A percentile compares a stretch with the other conserved stretches of the same genome.
These are phyloP conservation scores for Phyllopteryx taeniolatus DNA, from an alignment of 2,113 vertebrate species.

Conservation along the genomic window DNA sequence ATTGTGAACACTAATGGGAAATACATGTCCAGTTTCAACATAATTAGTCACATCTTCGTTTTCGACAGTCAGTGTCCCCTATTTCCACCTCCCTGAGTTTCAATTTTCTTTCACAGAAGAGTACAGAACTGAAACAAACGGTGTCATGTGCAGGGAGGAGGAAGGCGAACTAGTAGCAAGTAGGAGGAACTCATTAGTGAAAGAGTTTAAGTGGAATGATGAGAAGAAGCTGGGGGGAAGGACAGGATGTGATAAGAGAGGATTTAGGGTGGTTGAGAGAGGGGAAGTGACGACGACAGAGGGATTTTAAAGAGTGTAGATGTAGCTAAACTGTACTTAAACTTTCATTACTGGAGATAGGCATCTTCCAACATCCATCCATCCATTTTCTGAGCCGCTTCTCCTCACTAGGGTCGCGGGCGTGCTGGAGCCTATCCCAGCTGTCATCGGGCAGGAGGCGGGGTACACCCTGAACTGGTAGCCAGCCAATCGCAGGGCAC, in stretches of 20 bases:
- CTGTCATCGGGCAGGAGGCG: too few species aligned
- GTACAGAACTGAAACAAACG: slow-evolving; percentile 18
- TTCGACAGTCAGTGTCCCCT: slow-evolving; percentile 7
- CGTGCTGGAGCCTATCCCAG: too few species aligned
- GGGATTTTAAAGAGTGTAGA: slow-evolving; percentile 42
- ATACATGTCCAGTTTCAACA: not conserved
- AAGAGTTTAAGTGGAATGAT: slow-evolving; percentile 67
- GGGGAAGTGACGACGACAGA: slow-evolving; percentile 20
- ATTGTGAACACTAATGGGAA: not conserved
- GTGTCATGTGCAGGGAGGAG: not conserved
- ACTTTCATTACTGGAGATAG: slow-evolving; percentile 36
- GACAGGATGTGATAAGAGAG: slow-evolving; percentile 56
- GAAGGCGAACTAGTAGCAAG: slow-evolving; percentile 1
- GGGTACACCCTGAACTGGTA: too few species aligned
- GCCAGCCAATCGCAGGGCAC: too few species aligned
- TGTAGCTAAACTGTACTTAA: slow-evolving; percentile 44
- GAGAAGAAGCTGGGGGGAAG: slow-evolving; percentile 62
- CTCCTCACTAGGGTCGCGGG: too few species aligned
- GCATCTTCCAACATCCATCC: slow-evolving; percentile 15
- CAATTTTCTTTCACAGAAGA: slow-evolving; percentile 7
- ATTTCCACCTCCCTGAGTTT: not conserved
- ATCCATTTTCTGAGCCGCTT: too few species aligned
- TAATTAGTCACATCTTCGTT: slow-evolving; percentile 11
- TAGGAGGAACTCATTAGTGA: slow-evolving; percentile 59
- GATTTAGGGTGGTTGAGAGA: slow-evolving; percentile 47